Base-by-base conservation (phyloP, 2,113 vertebrate species). In the Stegostoma tigrinum region DNA sequence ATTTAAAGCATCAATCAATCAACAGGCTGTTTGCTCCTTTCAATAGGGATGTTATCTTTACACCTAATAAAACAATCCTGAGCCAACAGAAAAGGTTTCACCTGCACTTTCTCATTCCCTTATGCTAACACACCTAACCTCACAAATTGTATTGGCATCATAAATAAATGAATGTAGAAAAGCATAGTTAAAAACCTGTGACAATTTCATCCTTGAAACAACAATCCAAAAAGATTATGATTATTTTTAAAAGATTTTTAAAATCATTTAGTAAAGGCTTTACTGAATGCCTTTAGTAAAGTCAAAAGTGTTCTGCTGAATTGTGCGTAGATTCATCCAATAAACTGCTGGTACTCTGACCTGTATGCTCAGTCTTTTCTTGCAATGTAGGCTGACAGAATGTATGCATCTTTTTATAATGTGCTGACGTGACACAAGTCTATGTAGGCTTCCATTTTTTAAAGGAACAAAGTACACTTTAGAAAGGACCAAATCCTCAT, bases 341-440 rank as follows among this genome's bases (percentile, higher is more conserved):
- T 12, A 91, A 61, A 91, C 55, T n/a, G 61, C 86, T 34, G 8
- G n/a, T 23, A 38, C 34, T 93, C 90, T 93, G 61, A 93, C 90
- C 61, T 42, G n/a, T 42, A 14, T 90, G 87, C 52, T 34, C 87
- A 17, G 52, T 90, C 87, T 90, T 14, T 23, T 89, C 52, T 90
- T 90, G 87, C 21, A 45, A 42, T 86, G 38, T n/a, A 61, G 90
- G n/a, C 90, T 93, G 90, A 93, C n/a, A 42, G 90, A 93, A 93
- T 93, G 61, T 93, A 38, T 66, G 23, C n/a, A 93, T 61, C 34
- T 42, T 93, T 66, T 93, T 67, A 67, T 93, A 67, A 67, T 67
- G 23, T 61, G 55, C 52, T 64, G 8, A 64, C 87, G 64, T 90
- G 64, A n/a, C 23, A 67, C n/a, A 8, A 27, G 34, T 67, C 19